A percentile compares a stretch with the other conserved stretches of the same genome.
Conservation (phyloP, 2,797 vertebrate genomes). For the Discoglossus pictus region DNA sequence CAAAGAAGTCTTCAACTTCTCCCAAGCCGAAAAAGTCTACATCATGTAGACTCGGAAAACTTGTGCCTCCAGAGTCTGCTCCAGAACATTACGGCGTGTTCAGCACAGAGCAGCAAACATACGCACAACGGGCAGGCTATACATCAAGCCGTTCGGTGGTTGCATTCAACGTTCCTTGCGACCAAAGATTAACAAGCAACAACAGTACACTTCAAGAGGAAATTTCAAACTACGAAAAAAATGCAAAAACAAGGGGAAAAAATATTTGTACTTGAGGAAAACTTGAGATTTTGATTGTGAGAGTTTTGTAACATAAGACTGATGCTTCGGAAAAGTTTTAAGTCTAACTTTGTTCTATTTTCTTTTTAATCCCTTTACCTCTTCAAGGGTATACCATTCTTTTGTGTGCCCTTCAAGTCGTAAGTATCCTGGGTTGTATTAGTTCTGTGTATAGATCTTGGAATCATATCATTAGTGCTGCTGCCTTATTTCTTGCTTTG, state of each 20-base stretch:
- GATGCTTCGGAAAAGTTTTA: conserved; percentile 70
- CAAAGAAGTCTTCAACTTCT: conserved; percentile 99
- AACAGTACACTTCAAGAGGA: conserved; percentile 63
- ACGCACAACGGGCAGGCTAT: conserved; percentile 60
- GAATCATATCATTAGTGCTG: conserved; percentile 70
- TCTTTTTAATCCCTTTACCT: conserved; percentile 51
- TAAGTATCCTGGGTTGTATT: conserved; percentile 61
- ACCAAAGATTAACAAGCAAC: conserved; percentile 77
- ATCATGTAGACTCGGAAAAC: conserved; percentile 86
- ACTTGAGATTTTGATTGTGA: conserved; percentile 65
- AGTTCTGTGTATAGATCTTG: conserved; percentile 69
- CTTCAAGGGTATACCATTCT: conserved; percentile 49
- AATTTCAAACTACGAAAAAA: conserved; percentile 51
- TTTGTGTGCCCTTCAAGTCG: conserved; percentile 56
- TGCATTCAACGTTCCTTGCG: conserved; percentile 70
- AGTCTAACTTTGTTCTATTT: conserved; percentile 55
- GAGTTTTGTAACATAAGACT: conserved; percentile 69
- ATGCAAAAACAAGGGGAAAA: conserved; percentile 26
- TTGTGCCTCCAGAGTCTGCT: conserved; percentile 59
- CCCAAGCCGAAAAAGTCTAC: conserved; percentile 98
- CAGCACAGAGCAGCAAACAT: conserved; percentile 55
- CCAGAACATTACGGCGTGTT: neutral
- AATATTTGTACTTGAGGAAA: conserved; percentile 65
- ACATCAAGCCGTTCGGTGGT: conserved; percentile 59
- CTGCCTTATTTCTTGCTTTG: conserved; percentile 78